Percentiles rank a stretch among this genome's conserved stretches.
Conservation (phyloP, 2,888 invertebrate species). For the Folsomia candida region DNA sequence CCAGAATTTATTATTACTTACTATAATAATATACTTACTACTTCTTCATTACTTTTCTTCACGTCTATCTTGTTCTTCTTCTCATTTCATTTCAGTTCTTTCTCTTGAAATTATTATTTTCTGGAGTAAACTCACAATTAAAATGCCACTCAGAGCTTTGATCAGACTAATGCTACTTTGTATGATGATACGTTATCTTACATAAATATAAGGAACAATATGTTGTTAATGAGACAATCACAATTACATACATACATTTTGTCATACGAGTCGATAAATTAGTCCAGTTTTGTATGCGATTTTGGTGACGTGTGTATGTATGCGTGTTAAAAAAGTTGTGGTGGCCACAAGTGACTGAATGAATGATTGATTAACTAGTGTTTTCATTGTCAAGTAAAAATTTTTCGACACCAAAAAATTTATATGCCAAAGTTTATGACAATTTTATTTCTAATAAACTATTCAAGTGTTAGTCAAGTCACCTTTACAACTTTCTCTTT, state of each 20-base stretch:
- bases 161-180: constrained; percentile 47
- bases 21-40: constrained; percentile 29
- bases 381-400: too few relatives aligned
- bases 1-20: constrained; percentile 33
- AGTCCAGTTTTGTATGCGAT: too few relatives aligned
- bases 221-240: constrained; percentile 1
- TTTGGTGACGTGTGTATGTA: too few relatives aligned
- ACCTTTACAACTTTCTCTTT: too few relatives aligned
- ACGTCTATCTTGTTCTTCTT: constrained; percentile 1
- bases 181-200: constrained; percentile 18
- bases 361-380: too few relatives aligned
- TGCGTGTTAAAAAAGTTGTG: too few relatives aligned
- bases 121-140: constrained; percentile 16
- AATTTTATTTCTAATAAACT: too few relatives aligned
- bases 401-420: too few relatives aligned
- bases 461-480: too few relatives aligned
- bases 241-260: not conserved
- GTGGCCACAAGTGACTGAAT: too few relatives aligned
- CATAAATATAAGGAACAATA: not conserved
- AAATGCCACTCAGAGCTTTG: constrained; percentile 11
- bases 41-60: constrained; percentile 14
- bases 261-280: too few relatives aligned
- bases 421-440: too few relatives aligned
- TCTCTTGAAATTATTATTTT: constrained; percentile 3
- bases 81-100: constrained; percentile 13